Percentiles rank a stretch among this genome's conserved stretches.
Conservation (phyloP, 2,888 invertebrate species). For the Lutraria lutraria region DNA sequence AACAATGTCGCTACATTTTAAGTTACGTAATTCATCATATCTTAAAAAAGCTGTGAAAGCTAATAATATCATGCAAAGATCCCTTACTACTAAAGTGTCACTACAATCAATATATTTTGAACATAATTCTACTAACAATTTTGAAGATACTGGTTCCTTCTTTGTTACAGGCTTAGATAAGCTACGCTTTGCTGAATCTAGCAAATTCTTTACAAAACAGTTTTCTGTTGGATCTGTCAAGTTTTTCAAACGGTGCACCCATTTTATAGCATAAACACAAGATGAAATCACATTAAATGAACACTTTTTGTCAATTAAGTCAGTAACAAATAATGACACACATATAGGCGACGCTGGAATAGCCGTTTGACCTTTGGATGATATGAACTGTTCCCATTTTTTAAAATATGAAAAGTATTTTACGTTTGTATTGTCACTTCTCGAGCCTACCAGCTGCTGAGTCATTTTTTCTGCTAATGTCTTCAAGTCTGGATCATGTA, state of each 20-base stretch:
- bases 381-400: constrained; percentile 47
- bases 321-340: constrained; percentile 52
- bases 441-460: constrained; percentile 31
- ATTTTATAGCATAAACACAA: constrained; percentile 50
- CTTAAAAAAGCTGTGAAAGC: constrained; percentile 39
- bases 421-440: constrained; percentile 47
- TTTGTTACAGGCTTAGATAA: constrained; percentile 46
- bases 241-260: constrained; percentile 41
- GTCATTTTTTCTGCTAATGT: constrained; percentile 44
- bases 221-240: constrained; percentile 57
- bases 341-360: constrained; percentile 57
- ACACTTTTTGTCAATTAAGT: constrained; percentile 50
- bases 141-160: constrained; percentile 57
- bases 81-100: constrained; percentile 44
- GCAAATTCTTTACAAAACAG: constrained; percentile 54
- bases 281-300: constrained; percentile 48
- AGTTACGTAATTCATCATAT: constrained; percentile 43
- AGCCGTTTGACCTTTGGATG: constrained; percentile 41
- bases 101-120: constrained; percentile 22
- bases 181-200: constrained; percentile 55
- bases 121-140: constrained; percentile 53
- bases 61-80: constrained; percentile 59
- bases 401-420: constrained; percentile 54
- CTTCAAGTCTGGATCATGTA: not conserved
- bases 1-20: constrained; percentile 48